These are phyloP conservation scores for Halcyon smyrnensis DNA, from an alignment of 2,797 vertebrate species.

Conservation along the genomic window DNA sequence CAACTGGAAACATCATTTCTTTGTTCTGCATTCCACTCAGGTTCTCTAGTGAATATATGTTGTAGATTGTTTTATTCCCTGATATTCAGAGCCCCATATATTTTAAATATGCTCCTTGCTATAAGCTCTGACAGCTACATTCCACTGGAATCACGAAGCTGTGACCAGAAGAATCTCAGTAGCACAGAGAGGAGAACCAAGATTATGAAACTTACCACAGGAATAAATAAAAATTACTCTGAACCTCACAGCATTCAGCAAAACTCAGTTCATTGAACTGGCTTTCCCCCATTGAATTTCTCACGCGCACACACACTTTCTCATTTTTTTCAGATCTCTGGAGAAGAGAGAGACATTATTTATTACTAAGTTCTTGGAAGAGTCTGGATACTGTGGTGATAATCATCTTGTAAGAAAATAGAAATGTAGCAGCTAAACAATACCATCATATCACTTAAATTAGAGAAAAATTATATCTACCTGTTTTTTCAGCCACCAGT, in stretches of 20 bases:
- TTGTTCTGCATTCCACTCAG: slow-evolving; percentile 25
- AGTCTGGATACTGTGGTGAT: not conserved
- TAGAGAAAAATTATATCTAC: not conserved
- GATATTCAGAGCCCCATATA: slow-evolving; percentile 39
- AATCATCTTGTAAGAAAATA: not conserved
- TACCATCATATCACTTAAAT: not conserved
- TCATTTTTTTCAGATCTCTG: not conserved
- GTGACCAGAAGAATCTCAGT: slow-evolving; percentile 59
- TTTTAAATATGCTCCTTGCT: slow-evolving; percentile 62
- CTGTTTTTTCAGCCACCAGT: not conserved
- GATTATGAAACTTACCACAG: slow-evolving; percentile 32
- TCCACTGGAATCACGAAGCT: slow-evolving; percentile 51
- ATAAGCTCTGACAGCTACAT: slow-evolving; percentile 64
- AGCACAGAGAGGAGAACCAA: slow-evolving; percentile 10
- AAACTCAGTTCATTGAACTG: not conserved
- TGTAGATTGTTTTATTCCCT: slow-evolving; percentile 50
- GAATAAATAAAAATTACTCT: slow-evolving; percentile 60
- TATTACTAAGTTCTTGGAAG: not conserved
- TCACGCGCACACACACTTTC: not conserved
- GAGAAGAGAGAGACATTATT: not conserved
- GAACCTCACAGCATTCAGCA: not conserved
- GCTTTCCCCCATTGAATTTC: slow-evolving; percentile 16
- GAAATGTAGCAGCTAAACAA: not conserved
- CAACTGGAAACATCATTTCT: slow-evolving; percentile 9
- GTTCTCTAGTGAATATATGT: slow-evolving; percentile 31